Conservation (phyloP, 2,113 vertebrate genomes). For the Corydoras sp. region DNA sequence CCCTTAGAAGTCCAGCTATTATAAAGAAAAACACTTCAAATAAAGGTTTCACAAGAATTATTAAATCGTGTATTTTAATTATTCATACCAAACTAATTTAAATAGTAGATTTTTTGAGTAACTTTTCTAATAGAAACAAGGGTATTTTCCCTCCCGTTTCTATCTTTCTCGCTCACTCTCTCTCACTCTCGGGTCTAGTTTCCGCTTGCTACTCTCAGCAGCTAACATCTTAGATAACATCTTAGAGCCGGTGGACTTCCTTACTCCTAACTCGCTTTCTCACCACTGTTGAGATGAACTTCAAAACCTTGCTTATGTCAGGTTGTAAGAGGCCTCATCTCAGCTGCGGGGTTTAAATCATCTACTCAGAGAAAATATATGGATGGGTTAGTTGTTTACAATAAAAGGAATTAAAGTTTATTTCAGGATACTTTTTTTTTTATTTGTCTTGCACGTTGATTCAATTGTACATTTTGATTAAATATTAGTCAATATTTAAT, state of each 20-base stretch:
- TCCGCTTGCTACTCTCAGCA: slow-evolving; percentile 69
- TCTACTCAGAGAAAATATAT: neutral
- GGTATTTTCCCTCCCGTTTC: neutral
- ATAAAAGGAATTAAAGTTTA: too few relatives aligned
- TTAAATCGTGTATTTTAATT: too few relatives aligned
- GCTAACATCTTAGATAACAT: slow-evolving; percentile 68
- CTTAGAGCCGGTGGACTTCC: slow-evolving; percentile 69
- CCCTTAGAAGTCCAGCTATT: too few relatives aligned
- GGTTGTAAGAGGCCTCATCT: slow-evolving; percentile 52
- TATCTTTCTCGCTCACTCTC: slow-evolving; percentile 19
- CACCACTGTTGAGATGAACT: slow-evolving; percentile 61
- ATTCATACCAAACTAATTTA: too few relatives aligned
- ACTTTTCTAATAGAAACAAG: neutral
- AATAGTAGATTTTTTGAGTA: too few relatives aligned
- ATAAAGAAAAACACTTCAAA: too few relatives aligned
- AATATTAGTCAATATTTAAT: too few relatives aligned
- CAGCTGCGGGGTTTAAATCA: slow-evolving; percentile 47
- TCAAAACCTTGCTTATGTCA: slow-evolving; percentile 50
- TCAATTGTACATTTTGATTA: too few relatives aligned
- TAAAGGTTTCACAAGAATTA: too few relatives aligned
- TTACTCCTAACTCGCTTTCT: slow-evolving; percentile 58
- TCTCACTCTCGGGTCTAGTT: slow-evolving; percentile 10
- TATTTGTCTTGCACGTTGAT: too few relatives aligned
- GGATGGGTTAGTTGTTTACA: too few relatives aligned
- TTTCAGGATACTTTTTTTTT: too few relatives aligned